A percentile compares a stretch with the other conserved stretches of the same genome.
Evolutionary conservation across 1,140 invertebrate genomes (phyloP).

Genomic region (Aphaenogaster floridana): DNA sequence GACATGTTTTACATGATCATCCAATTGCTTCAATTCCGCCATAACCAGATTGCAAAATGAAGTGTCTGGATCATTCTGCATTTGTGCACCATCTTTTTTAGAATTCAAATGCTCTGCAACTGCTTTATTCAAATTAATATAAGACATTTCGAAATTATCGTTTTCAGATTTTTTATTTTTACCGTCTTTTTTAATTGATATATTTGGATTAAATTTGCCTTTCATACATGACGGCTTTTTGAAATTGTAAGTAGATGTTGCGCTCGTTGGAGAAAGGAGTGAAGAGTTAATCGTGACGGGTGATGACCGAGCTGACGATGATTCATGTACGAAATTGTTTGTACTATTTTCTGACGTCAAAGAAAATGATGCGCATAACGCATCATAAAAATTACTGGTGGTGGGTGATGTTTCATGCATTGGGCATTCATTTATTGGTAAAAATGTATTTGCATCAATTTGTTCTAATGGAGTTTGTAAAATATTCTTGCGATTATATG

Average conservation of each 20-base stretch:
- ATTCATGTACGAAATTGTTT: neutral
- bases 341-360: neutral
- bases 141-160: too few relatives aligned
- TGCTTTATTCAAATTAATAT: too few relatives aligned
- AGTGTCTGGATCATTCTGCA: constrained; percentile 25
- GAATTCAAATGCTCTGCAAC: neutral
- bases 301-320: neutral
- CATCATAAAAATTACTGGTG: neutral
- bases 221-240: neutral
- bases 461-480: neutral
- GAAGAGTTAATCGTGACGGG: neutral
- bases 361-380: neutral
- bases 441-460: neutral
- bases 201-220: constrained; percentile 13
- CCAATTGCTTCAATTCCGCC: neutral
- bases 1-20: neutral
- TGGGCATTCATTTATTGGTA: neutral
- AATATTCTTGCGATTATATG: too few relatives aligned
- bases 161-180: too few relatives aligned
- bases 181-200: neutral
- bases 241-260: neutral
- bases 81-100: neutral
- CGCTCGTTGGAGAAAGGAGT: neutral
- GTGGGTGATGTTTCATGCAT: neutral
- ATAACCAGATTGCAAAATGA: constrained; percentile 2